These are phyloP conservation scores for Camelus dromedarius DNA, from an alignment of 2,113 vertebrate species.

Conservation along the genomic window DNA sequence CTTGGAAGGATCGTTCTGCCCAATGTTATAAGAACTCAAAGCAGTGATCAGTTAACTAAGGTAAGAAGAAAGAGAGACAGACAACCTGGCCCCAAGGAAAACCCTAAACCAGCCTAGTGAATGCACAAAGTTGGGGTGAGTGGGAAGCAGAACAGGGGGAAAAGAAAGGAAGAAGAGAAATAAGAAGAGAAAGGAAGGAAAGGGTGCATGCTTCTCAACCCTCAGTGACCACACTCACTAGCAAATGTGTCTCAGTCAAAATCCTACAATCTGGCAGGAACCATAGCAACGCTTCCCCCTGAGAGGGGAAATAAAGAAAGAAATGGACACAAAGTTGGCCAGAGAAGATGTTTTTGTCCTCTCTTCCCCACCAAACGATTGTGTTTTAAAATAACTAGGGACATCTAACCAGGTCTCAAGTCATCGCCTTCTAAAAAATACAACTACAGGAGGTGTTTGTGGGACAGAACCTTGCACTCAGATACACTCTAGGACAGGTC, in stretches of 20 bases:
- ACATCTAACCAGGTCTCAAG: neutral
- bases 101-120: neutral
- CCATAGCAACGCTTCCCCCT: no score
- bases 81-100: neutral
- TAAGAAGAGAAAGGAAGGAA: neutral
- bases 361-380: neutral
- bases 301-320: neutral
- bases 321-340: neutral
- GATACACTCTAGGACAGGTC: neutral
- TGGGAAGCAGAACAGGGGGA: neutral
- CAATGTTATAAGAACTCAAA: neutral
- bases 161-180: neutral
- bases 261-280: neutral
- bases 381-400: neutral
- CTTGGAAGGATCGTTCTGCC: neutral
- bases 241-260: neutral
- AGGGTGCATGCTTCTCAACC: neutral
- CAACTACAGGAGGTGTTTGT: neutral
- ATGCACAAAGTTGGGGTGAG: neutral
- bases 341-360: neutral
- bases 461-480: neutral
- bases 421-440: neutral
- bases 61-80: neutral
- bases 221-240: neutral
- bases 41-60: neutral